Evolutionary conservation across 1,140 invertebrate genomes (phyloP), one percentile per base, ranked within the genome.

Genomic region (Aporrectodea caliginosa): DNA sequence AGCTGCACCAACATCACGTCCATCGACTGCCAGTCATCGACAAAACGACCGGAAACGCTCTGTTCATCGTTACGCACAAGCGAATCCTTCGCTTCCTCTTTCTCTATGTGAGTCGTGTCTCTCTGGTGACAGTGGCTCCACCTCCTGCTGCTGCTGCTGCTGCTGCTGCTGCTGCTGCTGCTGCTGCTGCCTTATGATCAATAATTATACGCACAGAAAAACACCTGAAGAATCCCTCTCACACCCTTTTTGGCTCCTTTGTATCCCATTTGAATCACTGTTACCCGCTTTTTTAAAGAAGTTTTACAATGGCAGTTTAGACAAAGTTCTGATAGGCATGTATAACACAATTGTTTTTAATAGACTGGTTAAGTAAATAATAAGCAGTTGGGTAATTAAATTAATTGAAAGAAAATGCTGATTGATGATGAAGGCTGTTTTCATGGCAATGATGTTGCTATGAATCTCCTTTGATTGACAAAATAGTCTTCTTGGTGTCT

Each of bases 21-120:
- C 98, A 99, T 91, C 91, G 98, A 85, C 91, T 89, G 84, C 96
- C 97, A 84, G 95, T 98, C 82, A 96, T 98, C 85, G 96, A 98
- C 89, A 92, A 93, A 22, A 90, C 92, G 72, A 97, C 95, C 35
- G 95, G 95, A 86, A 97, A 98, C 89, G 96, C 98, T 81, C 91
- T 98, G 71, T 98, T 98, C 88, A 98, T 99, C 87, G 91, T 98
- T 82, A 99, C 97, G 74, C 97, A 98, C 88, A 98, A 98, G 89
- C 92, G 97, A 85, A 97, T 99, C 89, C 91, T 98, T 79, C 93
- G 95, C 87, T 99, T 98, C 89, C 92, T 99, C 78, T 98, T 97
- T 89, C 91, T 98, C 89, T 98, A 98, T 90, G 95, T 98, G 90
- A 95, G 95, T 93, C 35, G 30, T 6, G 1, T 1, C 33, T 32